A percentile compares a stretch with the other conserved stretches of the same genome.
Evolutionary conservation across 2,888 invertebrate species (phyloP).

Genomic region (Cenopis cana): DNA sequence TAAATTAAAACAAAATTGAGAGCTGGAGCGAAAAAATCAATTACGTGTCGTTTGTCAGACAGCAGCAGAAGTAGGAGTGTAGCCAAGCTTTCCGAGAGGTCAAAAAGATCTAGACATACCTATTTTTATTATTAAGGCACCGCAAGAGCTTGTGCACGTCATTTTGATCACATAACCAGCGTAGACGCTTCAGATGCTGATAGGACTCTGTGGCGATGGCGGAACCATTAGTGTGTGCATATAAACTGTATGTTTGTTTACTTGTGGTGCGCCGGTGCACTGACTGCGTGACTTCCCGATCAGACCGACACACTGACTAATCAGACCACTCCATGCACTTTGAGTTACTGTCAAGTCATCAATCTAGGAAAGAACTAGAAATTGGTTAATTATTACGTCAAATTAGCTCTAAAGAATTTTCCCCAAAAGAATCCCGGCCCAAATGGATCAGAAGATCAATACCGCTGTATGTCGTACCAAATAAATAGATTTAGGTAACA

Average conservation of each 20-base stretch:
- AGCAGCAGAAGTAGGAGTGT: too few species aligned
- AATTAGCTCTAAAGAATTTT: background rate
- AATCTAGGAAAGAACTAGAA: background rate
- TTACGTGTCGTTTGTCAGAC: background rate
- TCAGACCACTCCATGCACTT: constrained; percentile 4
- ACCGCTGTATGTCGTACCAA: too few species aligned
- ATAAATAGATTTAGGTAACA: too few species aligned
- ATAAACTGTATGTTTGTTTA: constrained; percentile 1
- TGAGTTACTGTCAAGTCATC: constrained; percentile 4
- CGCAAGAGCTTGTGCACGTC: too few species aligned
- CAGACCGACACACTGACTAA: constrained; percentile 50
- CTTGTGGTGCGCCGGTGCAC: constrained; percentile 25
- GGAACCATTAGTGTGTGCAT: constrained; percentile 20
- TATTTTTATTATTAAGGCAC: too few species aligned
- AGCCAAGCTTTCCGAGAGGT: too few species aligned
- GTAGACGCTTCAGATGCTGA: too few species aligned
- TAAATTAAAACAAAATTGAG: background rate
- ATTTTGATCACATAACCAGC: too few species aligned
- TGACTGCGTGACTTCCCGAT: constrained; percentile 55
- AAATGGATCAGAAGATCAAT: background rate
- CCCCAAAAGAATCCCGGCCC: background rate
- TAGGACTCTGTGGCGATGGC: background rate
- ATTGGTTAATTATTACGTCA: background rate
- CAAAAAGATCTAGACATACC: too few species aligned
- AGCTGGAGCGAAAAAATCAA: background rate